Percentiles rank a stretch among this genome's conserved stretches.
Evolutionary conservation across 2,113 vertebrate species (phyloP).

Genomic region (Mus musculus): GRCm39 chr14:57587501-57588000

Average conservation of each 20-base stretch:
- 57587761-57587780: background rate
- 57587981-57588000: background rate
- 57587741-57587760: background rate
- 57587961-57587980: background rate
- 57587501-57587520: background rate
- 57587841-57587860: background rate
- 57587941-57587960: background rate
- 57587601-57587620: background rate
- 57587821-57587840: background rate
- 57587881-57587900: too few species aligned
- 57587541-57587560: background rate
- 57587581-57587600: background rate
- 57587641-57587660: background rate
- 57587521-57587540: background rate
- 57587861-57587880: background rate
- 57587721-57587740: background rate
- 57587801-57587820: background rate
- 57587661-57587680: background rate
- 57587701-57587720: background rate
- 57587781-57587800: background rate
- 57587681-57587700: conserved; percentile 3
- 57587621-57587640: background rate
- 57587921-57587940: background rate
- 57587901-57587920: background rate
- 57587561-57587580: background rate